phyloP scores from a whole-genome alignment of 1,140 invertebrate species.

The Globodera ellingtonae region DNA sequence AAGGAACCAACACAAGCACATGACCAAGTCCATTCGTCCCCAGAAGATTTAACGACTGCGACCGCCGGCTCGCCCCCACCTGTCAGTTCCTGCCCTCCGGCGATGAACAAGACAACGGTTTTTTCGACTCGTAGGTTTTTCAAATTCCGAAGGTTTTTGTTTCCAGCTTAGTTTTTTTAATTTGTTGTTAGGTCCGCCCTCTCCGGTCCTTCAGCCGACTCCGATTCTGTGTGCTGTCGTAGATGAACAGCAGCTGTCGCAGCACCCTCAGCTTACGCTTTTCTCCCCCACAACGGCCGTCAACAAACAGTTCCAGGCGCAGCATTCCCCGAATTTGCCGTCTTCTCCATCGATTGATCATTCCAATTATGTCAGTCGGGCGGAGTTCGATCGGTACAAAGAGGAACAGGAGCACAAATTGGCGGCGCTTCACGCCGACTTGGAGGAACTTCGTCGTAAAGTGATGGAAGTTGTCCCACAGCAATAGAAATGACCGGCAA shows the following conservation, averaged over 20 bases:
- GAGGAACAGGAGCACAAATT: slow-evolving; percentile 12
- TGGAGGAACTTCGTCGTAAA: neutral
- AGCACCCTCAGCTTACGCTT: neutral
- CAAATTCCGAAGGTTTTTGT: neutral
- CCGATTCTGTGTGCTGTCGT: neutral
- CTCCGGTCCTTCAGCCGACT: neutral
- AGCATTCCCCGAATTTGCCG: neutral
- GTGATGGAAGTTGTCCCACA: neutral
- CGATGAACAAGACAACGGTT: neutral
- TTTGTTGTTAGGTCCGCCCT: neutral
- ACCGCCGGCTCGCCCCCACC: too few relatives aligned
- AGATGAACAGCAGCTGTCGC: neutral
- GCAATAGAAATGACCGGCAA: too few relatives aligned
- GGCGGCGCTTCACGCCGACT: neutral
- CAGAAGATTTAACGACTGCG: neutral
- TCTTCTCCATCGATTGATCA: neutral
- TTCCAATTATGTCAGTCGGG: neutral
- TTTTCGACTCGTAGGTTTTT: neutral
- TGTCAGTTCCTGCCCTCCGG: neutral
- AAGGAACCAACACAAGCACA: neutral
- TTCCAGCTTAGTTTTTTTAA: neutral
- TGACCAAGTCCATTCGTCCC: neutral
- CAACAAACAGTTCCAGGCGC: neutral
- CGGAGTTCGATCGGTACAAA: slow-evolving; percentile 18
- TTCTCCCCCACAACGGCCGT: slow-evolving; percentile 1